phyloP scores from a whole-genome alignment of 2,113 vertebrate species.

The Delphinapterus leucas region DNA sequence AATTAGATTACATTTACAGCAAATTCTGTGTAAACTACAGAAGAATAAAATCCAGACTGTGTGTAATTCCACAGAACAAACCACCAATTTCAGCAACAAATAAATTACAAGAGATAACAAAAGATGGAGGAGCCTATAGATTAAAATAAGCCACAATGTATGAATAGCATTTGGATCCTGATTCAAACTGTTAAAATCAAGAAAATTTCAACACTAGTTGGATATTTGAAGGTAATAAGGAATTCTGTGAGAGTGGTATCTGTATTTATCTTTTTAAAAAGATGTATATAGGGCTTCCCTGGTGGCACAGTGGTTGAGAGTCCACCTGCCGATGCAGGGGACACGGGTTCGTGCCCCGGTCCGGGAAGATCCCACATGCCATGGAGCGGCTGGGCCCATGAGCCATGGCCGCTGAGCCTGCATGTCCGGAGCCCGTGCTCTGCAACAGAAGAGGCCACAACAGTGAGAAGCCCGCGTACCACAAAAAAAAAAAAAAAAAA shows the following conservation, averaged over 20 bases:
- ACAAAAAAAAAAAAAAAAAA: background rate
- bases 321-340: too few relatives aligned
- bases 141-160: background rate
- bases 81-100: background rate
- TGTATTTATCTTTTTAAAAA: background rate
- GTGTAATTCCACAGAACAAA: background rate
- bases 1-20: background rate
- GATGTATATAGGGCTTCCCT: background rate
- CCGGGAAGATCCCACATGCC: too few relatives aligned
- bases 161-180: background rate
- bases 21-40: background rate
- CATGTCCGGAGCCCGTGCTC: too few relatives aligned
- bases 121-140: background rate
- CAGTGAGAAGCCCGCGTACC: too few relatives aligned
- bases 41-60: background rate
- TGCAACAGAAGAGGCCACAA: too few relatives aligned
- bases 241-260: background rate
- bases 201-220: background rate
- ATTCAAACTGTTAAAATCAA: background rate
- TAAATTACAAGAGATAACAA: background rate
- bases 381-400: too few relatives aligned
- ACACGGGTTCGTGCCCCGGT: too few relatives aligned
- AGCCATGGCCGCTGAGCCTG: too few relatives aligned
- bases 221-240: background rate
- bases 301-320: too few relatives aligned